Base-by-base conservation (phyloP, 2,888 invertebrate species). In the Altica lythri region DNA sequence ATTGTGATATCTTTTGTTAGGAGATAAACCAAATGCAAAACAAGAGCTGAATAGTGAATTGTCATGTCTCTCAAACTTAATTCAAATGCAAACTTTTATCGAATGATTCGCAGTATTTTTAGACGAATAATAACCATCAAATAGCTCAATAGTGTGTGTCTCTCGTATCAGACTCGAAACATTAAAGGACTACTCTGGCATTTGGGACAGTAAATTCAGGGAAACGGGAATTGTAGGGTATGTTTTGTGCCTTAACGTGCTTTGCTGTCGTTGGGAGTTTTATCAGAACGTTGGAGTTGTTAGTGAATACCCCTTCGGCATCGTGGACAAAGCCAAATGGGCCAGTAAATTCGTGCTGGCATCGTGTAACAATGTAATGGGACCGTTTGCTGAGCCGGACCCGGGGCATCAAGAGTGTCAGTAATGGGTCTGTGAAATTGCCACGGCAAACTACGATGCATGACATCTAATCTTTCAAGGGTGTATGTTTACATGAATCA, bases 261-360 rank as follows among this genome's bases (percentile, higher is more conserved):
- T 40, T 37, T 47, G 59, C 50, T 59, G 61, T 59, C 57, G 54
- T 57, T 57, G 59, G 56, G 50, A 59, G 58, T 61, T 65, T 65
- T 64, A 64, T 64, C 63, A 57, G 60, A 29, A 47, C 59, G 62
- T 60, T 64, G 9, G 38, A 40, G 40, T 40, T 40, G 63, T 63
- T 63, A 59, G 63, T 60, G 64, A 61, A 63, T 63, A 58, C 61
- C 60, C 62, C 59, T 51, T 34, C 51, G 65, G 62, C 43, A 62
- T 60, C 60, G 63, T 58, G 66, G 66, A 68, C 68, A 68, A 68
- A 66, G 66, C 68, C 65, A 67, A 68, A 68, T 67, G 68, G 68
- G 63, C 64, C 50, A 58, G 66, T 68, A 68, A 68, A 68, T 68
- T 66, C 61, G 53, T 50, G 55, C 59, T 53, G 57, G 64, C 62